Evolutionary conservation across 1,140 invertebrate species (phyloP), one percentile per base, ranked within the genome.

Genomic region (Patella vulgata): DNA sequence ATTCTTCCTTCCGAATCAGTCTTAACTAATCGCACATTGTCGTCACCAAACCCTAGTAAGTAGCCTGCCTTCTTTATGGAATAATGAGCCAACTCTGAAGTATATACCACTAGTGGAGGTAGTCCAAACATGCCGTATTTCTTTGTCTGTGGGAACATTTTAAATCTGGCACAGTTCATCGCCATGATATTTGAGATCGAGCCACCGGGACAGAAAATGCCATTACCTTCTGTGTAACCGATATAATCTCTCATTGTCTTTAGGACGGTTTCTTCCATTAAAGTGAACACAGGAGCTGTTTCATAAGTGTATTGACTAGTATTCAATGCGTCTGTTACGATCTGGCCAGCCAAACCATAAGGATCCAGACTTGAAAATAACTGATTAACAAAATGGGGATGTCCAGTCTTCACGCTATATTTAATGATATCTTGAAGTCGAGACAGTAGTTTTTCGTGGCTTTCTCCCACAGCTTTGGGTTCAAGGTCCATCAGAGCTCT

Each of bases 301-400:
- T 99, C 97, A 81, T 99, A 99, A 3, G 97, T 99, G 85, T 98
- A 98, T 96, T 98, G 97, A 85, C 98, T 98, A 56, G 96, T 98
- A 82, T 99, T 99, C 46, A 96, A 93, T 0, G 96, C 94, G 0
- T 96, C 96, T 0, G 96, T 98, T 42, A 99, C 82, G 96, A 95
- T 99, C 83, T 98, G 95, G 8, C 97, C 97, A 4, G 95, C 96
- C 89, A 99, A 90, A 0, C 95, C 96, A 36, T 99, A 89, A 70
- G 97, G 86, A 84, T 99, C 97, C 79, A 98, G 84, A 9, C 97
- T 96, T 77, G 91, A 93, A 19, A 95, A 98, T n/a, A 99, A 87
- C 83, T 99, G 97, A 85, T 99, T 99, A 88, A 98, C 97, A 88
- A 98, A 99, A 74, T 91, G 92, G 0, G 97, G 95, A 85, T 97